phyloP scores from a whole-genome alignment of 2,888 invertebrate species.

The Microplitis deprimator region DNA sequence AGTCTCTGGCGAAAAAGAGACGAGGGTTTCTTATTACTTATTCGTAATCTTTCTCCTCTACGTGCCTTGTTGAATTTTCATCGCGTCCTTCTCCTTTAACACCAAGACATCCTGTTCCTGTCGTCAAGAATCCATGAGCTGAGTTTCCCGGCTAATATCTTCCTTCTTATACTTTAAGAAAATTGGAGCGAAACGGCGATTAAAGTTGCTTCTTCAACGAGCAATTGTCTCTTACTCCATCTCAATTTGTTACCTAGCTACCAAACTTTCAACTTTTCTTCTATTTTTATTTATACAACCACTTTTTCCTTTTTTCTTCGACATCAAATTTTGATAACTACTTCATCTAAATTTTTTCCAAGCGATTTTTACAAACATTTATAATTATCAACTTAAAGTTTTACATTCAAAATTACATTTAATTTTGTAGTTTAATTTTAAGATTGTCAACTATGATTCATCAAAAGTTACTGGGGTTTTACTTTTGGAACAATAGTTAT shows the following conservation, averaged over 20 bases:
- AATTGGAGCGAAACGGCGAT: conserved; percentile 44
- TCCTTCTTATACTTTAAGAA: conserved; percentile 38
- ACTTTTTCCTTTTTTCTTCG: too few species aligned
- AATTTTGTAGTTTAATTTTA: too few species aligned
- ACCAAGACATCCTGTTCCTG: conserved; percentile 41
- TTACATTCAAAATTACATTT: too few species aligned
- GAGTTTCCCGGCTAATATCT: conserved; percentile 44
- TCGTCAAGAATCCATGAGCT: conserved; percentile 40
- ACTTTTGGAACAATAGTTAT: conserved; percentile 1
- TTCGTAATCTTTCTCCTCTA: conserved; percentile 44
- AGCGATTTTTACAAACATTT: too few species aligned
- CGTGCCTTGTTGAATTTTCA: conserved; percentile 44
- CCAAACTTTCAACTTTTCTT: not conserved
- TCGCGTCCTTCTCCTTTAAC: conserved; percentile 43
- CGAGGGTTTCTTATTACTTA: conserved; percentile 47
- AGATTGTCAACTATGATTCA: too few species aligned
- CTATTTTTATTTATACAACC: not conserved
- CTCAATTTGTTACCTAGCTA: not conserved
- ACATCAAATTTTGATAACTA: too few species aligned
- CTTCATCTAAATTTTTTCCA: too few species aligned
- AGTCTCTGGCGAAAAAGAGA: too few species aligned
- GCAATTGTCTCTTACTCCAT: conserved; percentile 30
- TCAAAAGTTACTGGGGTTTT: not conserved
- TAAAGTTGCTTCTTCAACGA: conserved; percentile 39
- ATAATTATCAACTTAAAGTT: too few species aligned